Evolutionary conservation across 1,140 invertebrate genomes (phyloP).

Genomic region (Drosophila fuyamai): DNA sequence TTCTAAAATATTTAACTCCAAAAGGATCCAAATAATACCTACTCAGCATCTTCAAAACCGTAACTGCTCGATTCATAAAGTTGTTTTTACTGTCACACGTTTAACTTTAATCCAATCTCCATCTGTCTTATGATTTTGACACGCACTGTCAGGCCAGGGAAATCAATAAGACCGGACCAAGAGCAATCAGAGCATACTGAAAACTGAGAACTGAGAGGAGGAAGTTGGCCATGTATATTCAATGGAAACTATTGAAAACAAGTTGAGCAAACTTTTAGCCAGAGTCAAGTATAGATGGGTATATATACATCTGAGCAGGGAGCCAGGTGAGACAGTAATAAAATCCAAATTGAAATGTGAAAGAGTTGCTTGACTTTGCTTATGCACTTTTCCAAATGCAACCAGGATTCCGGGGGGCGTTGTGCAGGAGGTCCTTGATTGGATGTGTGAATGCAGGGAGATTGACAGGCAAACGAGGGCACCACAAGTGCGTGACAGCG

Average conservation of each 20-base stretch:
- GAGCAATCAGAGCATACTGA: slow-evolving; percentile 19
- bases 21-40: too few species aligned
- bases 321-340: slow-evolving; percentile 24
- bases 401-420: not conserved
- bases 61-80: not conserved
- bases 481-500: slow-evolving; percentile 68
- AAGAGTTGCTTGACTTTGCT: slow-evolving; percentile 45
- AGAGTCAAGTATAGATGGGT: slow-evolving; percentile 38
- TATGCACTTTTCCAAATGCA: slow-evolving; percentile 17
- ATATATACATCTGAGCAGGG: not conserved
- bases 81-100: not conserved
- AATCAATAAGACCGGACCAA: slow-evolving; percentile 41
- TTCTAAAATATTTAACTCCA: too few species aligned
- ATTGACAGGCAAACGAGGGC: slow-evolving; percentile 44
- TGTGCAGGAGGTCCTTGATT: slow-evolving; percentile 9
- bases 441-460: slow-evolving; percentile 37
- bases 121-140: slow-evolving; percentile 6
- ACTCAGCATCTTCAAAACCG: too few species aligned
- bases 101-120: not conserved
- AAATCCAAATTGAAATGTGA: slow-evolving; percentile 56
- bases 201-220: slow-evolving; percentile 8
- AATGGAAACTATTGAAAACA: slow-evolving; percentile 57
- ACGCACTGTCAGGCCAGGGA: slow-evolving; percentile 27
- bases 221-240: slow-evolving; percentile 38
- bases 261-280: slow-evolving; percentile 54